A percentile compares a stretch with the other conserved stretches of the same genome.
These are phyloP conservation scores for Drosophila borealis DNA, from an alignment of 2,888 invertebrate species.

Conservation along the genomic window DNA sequence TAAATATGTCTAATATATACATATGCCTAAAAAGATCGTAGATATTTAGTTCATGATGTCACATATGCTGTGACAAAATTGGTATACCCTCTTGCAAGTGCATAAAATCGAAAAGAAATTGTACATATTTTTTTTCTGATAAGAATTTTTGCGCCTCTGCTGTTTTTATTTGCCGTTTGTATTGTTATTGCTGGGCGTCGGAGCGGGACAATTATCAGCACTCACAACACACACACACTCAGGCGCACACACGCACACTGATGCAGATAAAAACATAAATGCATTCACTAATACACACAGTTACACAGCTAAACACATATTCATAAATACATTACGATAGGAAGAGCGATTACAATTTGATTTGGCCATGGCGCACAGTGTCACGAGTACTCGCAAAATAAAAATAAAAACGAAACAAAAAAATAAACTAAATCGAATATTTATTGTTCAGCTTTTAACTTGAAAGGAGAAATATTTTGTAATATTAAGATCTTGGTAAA, in stretches of 20 bases:
- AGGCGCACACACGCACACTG: not conserved
- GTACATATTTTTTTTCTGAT: slow-evolving; percentile 27
- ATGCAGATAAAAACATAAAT: not conserved
- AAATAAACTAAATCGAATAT: not conserved
- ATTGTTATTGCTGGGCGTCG: slow-evolving; percentile 14
- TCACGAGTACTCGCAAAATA: not conserved
- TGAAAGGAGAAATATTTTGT: too few relatives aligned
- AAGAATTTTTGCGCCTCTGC: slow-evolving; percentile 45
- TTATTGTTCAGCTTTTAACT: not conserved
- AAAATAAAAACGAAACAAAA: not conserved
- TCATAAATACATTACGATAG: slow-evolving; percentile 70
- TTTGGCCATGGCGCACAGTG: slow-evolving; percentile 58
- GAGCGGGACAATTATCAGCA: slow-evolving; percentile 38
- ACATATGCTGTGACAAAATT: not conserved
- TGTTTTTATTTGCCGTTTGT: slow-evolving; percentile 18
- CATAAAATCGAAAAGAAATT: not conserved
- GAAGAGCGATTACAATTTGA: slow-evolving; percentile 64
- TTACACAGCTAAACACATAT: slow-evolving; percentile 24
- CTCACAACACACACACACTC: slow-evolving; percentile 5
- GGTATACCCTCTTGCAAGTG: not conserved
- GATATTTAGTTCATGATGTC: not conserved
- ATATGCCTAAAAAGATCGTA: too few relatives aligned
- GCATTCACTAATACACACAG: slow-evolving; percentile 1
- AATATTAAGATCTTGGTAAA: too few relatives aligned
- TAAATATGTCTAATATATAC: too few relatives aligned